Conservation (phyloP, 1,140 invertebrate species). For the Epicauta chinensis region DNA sequence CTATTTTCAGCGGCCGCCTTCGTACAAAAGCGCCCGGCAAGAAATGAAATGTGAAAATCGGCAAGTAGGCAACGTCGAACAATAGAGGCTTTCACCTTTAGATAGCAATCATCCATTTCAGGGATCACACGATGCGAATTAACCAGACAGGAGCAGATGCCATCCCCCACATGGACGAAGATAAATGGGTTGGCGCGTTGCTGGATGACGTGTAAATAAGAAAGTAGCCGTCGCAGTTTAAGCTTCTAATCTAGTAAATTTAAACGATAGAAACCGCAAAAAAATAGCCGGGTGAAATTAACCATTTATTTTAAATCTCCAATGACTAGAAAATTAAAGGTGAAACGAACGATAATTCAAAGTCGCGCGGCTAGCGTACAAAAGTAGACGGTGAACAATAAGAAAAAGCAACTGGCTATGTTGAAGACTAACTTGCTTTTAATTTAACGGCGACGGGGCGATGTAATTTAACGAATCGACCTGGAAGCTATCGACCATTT, state of each 20-base stretch:
- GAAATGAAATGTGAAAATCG: conserved; percentile 16
- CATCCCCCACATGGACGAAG: conserved; percentile 11
- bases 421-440: conserved; percentile 32
- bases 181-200: conserved; percentile 6
- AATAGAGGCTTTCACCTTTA: conserved; percentile 17
- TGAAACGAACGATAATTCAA: conserved; percentile 10
- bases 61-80: conserved; percentile 18
- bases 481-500: conserved; percentile 31
- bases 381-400: conserved; percentile 16
- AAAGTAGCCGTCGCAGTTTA: conserved; percentile 1
- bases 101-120: conserved; percentile 18
- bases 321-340: conserved; percentile 7
- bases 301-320: too few species aligned
- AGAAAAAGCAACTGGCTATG: conserved; percentile 21
- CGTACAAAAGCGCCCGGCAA: conserved; percentile 6
- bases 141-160: conserved; percentile 18
- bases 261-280: too few species aligned
- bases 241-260: too few species aligned
- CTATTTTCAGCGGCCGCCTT: conserved; percentile 11
- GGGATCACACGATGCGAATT: conserved; percentile 17
- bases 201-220: conserved; percentile 16
- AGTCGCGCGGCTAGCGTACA: neutral
- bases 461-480: conserved; percentile 33
- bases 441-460: conserved; percentile 31
- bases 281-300: too few species aligned